Evolutionary conservation across 2,888 invertebrate genomes (phyloP).

Genomic region (Zonitis immaculata): DNA sequence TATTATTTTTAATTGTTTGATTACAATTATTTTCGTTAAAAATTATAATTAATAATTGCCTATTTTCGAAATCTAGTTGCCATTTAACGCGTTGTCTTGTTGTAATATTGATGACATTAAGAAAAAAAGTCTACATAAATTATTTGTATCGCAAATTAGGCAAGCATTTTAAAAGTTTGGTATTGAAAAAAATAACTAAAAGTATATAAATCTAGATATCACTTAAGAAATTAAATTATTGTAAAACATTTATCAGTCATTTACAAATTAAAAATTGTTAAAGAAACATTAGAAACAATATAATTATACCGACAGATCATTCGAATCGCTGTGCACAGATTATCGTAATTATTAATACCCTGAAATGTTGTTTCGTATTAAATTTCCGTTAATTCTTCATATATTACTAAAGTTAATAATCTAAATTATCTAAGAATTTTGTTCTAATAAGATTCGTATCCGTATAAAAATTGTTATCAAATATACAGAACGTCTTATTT

Average conservation of each 20-base stretch:
- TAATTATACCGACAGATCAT: slow-evolving; percentile 21
- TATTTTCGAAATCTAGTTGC: too few species aligned
- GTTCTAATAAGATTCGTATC: too few species aligned
- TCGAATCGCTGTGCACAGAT: slow-evolving; percentile 24
- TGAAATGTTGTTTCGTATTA: slow-evolving; percentile 12
- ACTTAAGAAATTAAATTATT: slow-evolving; percentile 22
- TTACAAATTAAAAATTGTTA: neutral
- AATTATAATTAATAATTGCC: neutral
- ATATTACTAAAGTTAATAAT: neutral
- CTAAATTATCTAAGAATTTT: too few species aligned
- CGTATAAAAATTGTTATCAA: too few species aligned
- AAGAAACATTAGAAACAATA: slow-evolving; percentile 12
- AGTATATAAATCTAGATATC: slow-evolving; percentile 25
- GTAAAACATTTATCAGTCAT: neutral
- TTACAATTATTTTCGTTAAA: neutral
- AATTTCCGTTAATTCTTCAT: slow-evolving; percentile 3
- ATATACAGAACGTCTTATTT: too few species aligned
- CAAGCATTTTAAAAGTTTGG: slow-evolving; percentile 13
- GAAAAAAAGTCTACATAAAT: too few species aligned
- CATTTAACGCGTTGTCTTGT: too few species aligned
- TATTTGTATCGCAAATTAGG: slow-evolving; percentile 7
- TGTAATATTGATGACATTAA: too few species aligned
- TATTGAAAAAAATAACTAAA: neutral
- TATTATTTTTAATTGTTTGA: neutral
- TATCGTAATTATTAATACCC: slow-evolving; percentile 9